phyloP scores from a whole-genome alignment of 2,797 vertebrate species.

The Otolemur crassicaudatus region DNA sequence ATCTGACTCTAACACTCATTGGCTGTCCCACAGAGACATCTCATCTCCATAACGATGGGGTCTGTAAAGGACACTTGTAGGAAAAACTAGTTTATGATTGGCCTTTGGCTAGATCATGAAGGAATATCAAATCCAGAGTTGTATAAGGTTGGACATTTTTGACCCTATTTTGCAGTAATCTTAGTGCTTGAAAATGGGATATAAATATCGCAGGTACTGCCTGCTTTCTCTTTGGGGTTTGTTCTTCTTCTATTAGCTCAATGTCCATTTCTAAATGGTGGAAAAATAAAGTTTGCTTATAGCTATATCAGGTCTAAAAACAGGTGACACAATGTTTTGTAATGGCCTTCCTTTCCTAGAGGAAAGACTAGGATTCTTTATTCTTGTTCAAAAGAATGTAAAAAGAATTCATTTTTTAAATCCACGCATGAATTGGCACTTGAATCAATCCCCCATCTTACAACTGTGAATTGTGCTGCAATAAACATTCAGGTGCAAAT shows the following conservation, averaged over 20 bases:
- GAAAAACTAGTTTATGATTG: background rate
- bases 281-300: background rate
- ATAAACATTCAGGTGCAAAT: too few species aligned
- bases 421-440: too few species aligned
- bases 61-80: background rate
- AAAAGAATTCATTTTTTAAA: background rate
- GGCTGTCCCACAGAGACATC: background rate
- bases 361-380: background rate
- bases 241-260: background rate
- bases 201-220: background rate
- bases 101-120: background rate
- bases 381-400: background rate
- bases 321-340: background rate
- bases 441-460: too few species aligned
- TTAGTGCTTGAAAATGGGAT: background rate
- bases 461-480: too few species aligned
- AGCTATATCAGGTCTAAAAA: background rate
- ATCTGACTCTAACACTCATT: background rate
- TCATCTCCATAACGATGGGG: background rate
- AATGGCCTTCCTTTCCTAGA: background rate
- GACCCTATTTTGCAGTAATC: background rate
- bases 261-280: background rate
- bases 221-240: background rate
- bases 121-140: background rate
- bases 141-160: background rate